Evolutionary conservation across 2,113 vertebrate genomes (phyloP).

Genomic region (Chloropsis cyanopogon): DNA sequence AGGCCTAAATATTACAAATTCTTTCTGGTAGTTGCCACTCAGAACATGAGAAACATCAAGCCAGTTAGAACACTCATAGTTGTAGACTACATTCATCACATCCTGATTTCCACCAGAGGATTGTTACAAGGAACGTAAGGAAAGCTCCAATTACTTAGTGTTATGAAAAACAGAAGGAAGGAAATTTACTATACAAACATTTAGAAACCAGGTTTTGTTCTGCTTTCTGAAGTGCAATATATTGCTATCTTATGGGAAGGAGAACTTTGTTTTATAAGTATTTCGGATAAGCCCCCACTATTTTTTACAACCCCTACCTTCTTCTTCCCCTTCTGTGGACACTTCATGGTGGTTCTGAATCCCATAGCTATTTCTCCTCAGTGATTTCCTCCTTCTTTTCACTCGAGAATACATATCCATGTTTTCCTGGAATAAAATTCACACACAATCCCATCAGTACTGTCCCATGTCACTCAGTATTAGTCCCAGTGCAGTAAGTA

Average conservation of each 20-base stretch:
- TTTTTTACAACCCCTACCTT: constrained; percentile 79
- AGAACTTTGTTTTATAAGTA: background rate
- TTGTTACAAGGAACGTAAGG: background rate
- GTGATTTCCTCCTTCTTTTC: constrained; percentile 90
- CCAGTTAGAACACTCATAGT: background rate
- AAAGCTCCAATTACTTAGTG: background rate
- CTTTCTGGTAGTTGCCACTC: background rate
- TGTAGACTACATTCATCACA: background rate
- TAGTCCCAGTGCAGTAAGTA: background rate
- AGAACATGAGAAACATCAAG: background rate
- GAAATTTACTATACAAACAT: background rate
- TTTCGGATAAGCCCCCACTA: background rate
- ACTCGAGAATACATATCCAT: constrained; percentile 99
- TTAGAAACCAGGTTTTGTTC: background rate
- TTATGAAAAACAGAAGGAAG: background rate
- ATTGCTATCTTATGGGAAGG: background rate
- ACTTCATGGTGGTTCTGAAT: constrained; percentile 94
- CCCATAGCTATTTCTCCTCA: constrained; percentile 90
- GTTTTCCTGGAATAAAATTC: constrained; percentile 84
- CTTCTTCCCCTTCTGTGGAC: constrained; percentile 89
- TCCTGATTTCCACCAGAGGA: background rate
- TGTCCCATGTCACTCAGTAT: background rate
- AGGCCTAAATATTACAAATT: background rate
- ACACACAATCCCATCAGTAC: background rate
- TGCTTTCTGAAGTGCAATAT: background rate